Evolutionary conservation across 2,797 vertebrate genomes (phyloP).

Genomic region (Phaenicophaeus curvirostris): DNA sequence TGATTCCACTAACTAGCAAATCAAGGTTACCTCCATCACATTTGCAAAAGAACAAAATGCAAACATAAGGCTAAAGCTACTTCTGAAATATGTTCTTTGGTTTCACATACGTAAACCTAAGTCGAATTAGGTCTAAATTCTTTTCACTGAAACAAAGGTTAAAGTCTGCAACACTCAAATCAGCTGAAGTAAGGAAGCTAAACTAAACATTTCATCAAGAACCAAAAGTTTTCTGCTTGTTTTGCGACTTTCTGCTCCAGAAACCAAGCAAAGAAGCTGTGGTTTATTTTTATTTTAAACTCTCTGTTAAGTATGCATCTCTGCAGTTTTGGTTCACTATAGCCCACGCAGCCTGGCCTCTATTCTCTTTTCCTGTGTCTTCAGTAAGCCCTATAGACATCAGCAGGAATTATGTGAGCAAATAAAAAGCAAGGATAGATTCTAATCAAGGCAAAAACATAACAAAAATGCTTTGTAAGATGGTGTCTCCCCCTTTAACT

Average conservation of each 20-base stretch:
- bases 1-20: slow-evolving; percentile 60
- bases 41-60: slow-evolving; percentile 33
- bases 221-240: slow-evolving; percentile 58
- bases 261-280: slow-evolving; percentile 57
- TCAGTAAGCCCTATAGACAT: background rate
- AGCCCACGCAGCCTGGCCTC: slow-evolving; percentile 33
- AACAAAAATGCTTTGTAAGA: background rate
- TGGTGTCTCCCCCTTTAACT: background rate
- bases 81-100: slow-evolving; percentile 16
- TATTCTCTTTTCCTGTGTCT: slow-evolving; percentile 11
- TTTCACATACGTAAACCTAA: background rate
- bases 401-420: background rate
- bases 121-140: background rate
- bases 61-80: slow-evolving; percentile 24
- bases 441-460: slow-evolving; percentile 1
- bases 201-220: slow-evolving; percentile 40
- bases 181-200: slow-evolving; percentile 19
- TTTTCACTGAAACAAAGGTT: background rate
- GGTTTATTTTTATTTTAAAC: slow-evolving; percentile 57
- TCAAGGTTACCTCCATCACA: slow-evolving; percentile 58
- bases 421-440: background rate
- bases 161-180: background rate
- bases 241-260: slow-evolving; percentile 58
- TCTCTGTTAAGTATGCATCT: slow-evolving; percentile 25
- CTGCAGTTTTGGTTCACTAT: slow-evolving; percentile 48